These are phyloP conservation scores for Epistrophe grossulariae DNA, from an alignment of 2,888 invertebrate species.

Conservation along the genomic window DNA sequence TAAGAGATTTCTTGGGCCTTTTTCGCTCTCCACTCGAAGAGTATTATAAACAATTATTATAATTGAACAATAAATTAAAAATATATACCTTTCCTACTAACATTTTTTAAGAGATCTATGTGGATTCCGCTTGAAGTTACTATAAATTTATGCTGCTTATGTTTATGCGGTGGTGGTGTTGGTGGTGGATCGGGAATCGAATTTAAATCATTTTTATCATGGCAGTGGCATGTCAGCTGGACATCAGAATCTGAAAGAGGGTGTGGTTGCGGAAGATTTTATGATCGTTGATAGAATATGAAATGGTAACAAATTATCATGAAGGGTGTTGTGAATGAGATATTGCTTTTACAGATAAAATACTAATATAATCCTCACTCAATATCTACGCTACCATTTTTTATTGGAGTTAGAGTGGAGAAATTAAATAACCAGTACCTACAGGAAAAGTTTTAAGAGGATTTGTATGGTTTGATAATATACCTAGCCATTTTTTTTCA, in stretches of 20 bases:
- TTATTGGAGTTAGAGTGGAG: not conserved
- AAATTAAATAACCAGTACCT: no score
- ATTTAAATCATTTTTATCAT: constrained; percentile 43
- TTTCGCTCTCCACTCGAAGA: not conserved
- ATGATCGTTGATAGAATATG: constrained; percentile 53
- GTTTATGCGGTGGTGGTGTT: not conserved
- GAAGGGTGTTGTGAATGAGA: constrained; percentile 44
- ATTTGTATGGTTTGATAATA: not conserved
- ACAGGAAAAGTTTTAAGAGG: not conserved
- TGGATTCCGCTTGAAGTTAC: not conserved
- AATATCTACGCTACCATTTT: not conserved
- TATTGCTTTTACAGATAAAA: not conserved
- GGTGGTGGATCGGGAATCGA: not conserved
- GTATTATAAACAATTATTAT: not conserved
- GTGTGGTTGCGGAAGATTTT: constrained; percentile 60
- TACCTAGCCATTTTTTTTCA: no score
- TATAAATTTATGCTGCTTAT: not conserved
- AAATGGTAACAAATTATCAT: constrained; percentile 32
- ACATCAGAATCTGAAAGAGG: constrained; percentile 44
- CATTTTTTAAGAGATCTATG: constrained; percentile 1
- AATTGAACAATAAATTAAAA: not conserved
- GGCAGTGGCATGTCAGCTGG: constrained; percentile 55
- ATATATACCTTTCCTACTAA: not conserved
- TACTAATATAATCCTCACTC: not conserved
- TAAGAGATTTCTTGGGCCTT: not conserved